Conservation (phyloP, 2,113 vertebrate genomes). For the Hypanus sabinus region DNA sequence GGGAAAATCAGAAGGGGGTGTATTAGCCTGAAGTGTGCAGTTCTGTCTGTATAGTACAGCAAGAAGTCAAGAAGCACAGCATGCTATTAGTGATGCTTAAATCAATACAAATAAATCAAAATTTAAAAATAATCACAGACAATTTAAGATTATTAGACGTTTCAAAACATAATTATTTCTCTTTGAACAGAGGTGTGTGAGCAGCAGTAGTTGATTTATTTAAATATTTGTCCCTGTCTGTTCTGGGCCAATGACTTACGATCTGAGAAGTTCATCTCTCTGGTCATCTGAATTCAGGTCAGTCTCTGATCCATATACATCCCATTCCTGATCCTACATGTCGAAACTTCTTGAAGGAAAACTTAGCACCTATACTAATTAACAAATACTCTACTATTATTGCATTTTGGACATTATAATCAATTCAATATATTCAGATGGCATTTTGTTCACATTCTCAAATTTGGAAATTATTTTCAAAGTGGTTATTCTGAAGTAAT, state of each 20-base stretch:
- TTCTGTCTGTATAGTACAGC: neutral
- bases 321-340: neutral
- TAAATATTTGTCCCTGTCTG: neutral
- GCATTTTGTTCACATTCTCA: neutral
- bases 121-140: neutral
- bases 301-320: neutral
- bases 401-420: neutral
- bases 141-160: conserved; percentile 8
- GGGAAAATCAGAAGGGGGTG: neutral
- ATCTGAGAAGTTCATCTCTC: neutral
- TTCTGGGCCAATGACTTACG: neutral
- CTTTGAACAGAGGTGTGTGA: neutral
- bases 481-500: neutral
- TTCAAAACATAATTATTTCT: neutral
- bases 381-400: neutral
- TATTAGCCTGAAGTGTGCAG: neutral
- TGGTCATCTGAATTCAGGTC: neutral
- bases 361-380: neutral
- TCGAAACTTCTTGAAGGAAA: neutral
- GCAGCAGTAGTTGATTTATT: neutral
- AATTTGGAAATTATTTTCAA: neutral
- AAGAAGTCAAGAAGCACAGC: conserved; percentile 13
- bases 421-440: neutral
- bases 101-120: neutral
- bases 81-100: neutral